These are phyloP conservation scores for Salticus scenicus DNA, from an alignment of 2,888 invertebrate genomes.

Conservation along the genomic window DNA sequence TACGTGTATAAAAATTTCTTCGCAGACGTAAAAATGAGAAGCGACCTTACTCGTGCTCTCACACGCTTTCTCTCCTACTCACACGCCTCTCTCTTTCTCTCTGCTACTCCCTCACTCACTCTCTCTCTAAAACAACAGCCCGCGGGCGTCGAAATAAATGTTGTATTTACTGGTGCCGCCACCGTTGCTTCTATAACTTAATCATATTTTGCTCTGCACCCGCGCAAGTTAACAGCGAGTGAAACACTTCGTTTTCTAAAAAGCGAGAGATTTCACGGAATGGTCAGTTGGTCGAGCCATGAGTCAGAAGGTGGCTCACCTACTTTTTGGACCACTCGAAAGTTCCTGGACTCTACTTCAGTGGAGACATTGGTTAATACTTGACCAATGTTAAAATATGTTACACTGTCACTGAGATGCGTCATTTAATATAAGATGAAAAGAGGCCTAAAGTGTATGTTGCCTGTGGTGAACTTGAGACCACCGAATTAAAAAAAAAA, in stretches of 20 bases:
- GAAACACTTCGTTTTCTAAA: background rate
- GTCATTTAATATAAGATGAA: too few species aligned
- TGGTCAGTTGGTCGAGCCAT: background rate
- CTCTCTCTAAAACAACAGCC: constrained; percentile 67
- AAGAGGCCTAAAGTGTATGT: too few species aligned
- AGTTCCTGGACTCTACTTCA: too few species aligned
- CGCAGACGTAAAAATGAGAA: constrained; percentile 44
- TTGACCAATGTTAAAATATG: too few species aligned
- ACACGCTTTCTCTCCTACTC: constrained; percentile 15
- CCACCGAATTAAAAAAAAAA: too few species aligned
- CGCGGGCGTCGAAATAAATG: constrained; percentile 66
- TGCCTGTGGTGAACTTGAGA: too few species aligned
- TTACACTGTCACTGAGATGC: too few species aligned
- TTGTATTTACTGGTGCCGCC: constrained; percentile 68
- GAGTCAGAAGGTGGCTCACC: too few species aligned
- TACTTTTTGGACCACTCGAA: too few species aligned
- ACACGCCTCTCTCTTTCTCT: background rate
- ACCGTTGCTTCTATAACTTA: constrained; percentile 57
- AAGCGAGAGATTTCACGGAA: background rate
- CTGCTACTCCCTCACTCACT: background rate
- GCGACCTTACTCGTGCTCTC: constrained; percentile 37
- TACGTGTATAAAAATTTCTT: constrained; percentile 1
- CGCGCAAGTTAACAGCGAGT: constrained; percentile 17
- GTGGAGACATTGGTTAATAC: too few species aligned
- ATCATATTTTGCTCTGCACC: constrained; percentile 60